Base-by-base conservation (phyloP, 2,888 invertebrate genomes). In the Melolontha melolontha region DNA sequence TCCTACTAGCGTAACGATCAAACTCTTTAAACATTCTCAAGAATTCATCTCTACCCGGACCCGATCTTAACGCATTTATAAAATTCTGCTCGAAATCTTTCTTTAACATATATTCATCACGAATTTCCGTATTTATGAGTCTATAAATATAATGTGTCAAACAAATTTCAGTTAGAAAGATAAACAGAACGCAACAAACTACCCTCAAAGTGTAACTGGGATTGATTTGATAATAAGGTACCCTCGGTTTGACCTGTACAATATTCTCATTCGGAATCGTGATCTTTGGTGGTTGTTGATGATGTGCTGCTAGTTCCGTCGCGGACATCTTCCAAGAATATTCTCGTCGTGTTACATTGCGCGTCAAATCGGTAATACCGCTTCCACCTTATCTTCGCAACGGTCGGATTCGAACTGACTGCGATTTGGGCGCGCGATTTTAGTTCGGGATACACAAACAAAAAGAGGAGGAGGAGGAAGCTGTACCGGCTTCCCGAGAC, bases 111-210 rank as follows among this genome's bases (percentile, higher is more conserved):
- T 79, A 83, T 55, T 82, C 81, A 6, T 77, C 79, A 42, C 79
- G 78, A 14, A 83, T 77, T 67, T 84, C 83, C 5, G 80, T 79
- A 64, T 78, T 80, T 55, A 83, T 83, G 55, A 82, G 71, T 71
- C 80, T 74, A 71, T 83, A 83, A 41, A 83, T 74, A 72, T 83
- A 83, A 70, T 83, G 83, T 6, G 83, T 81, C 66, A 83, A 71
- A 71, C 80, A 81, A 42, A 83, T 79, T 73, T 83, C 82, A 0
- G 81, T 81, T 10, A 83, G 70, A 66, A 81, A 82, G 57, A 83
- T 80, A 69, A 83, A 82, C 17, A 82, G 71, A 11, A 83, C 82
- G 73, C 83, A 83, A 74, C 82, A 83, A 51, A 82, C 74, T 5
- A 83, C 80, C 11, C 83, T 78, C 62, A 81, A 76, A 10, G 82